Base-by-base conservation (phyloP, 2,888 invertebrate genomes). In the Mantis religiosa region DNA sequence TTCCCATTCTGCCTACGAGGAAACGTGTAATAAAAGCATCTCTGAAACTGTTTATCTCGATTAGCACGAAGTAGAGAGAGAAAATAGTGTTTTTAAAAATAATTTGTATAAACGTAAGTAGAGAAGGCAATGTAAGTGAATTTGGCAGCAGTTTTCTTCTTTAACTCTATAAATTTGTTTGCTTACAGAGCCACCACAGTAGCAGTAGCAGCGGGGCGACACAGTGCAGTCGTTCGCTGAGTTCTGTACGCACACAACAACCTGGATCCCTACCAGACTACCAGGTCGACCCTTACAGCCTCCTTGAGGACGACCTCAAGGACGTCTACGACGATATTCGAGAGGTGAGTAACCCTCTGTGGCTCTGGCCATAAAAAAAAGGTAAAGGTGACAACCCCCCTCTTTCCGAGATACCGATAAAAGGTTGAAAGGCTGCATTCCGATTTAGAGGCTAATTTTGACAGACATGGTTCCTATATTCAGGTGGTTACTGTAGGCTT, bases 291-390 rank as follows among this genome's bases (percentile, higher is more conserved):
- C 98, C 98, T 90, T 98, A 98, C 93, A 96, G 96, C 91, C 94
- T 98, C 91, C 94, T 98, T 90, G 97, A 98, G 92, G 97, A 97
- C 92, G 98, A 98, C 93, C 95, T 98, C 90, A 96, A 97, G 93
- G 96, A 96, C 91, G 96, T 98, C 92, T 98, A 97, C 93, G 95
- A 96, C 92, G 97, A 98, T 93, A 97, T 98, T 92, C 95, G 97
- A 95, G 95, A 96, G 94, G 98, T 98, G 93, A 95, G 94, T 71
- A 71, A 71, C 54, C 54, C 15, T 71, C 1, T 8, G 12, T 8
- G 1, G 20, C 20, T 71, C 20, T 41, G 25, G 54, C 54, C 25
- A 71, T 71, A 71, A 20, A 54, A 30, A 54, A 71, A 71, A 71
- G 25, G 20, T 25, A 71, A 20, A 25, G 25, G 20, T 20, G 15